Conservation (phyloP, 2,797 vertebrate genomes). For the Sebastes steindachneri region DNA sequence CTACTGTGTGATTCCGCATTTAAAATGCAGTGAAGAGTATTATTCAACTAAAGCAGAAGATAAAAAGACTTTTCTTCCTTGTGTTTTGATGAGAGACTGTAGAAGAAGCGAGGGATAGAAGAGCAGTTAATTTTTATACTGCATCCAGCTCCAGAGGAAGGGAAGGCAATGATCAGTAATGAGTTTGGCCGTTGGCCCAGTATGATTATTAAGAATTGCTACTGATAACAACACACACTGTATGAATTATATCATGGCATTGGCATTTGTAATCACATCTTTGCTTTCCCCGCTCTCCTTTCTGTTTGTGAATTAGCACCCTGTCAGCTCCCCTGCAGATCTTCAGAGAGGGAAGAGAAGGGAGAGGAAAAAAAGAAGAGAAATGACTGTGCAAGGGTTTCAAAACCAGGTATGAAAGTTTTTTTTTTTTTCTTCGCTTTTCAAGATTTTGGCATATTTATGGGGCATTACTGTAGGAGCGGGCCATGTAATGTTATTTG, state of each 20-base stretch:
- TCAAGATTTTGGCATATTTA: conserved; percentile 82
- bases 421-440: conserved; percentile 67
- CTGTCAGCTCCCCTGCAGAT: conserved; percentile 47
- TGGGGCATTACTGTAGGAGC: conserved; percentile 75
- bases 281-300: conserved; percentile 29
- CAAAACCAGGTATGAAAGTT: conserved; percentile 78
- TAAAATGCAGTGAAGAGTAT: conserved; percentile 53
- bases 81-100: conserved; percentile 43
- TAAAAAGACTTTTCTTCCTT: conserved; percentile 37
- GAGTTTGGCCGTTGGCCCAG: conserved; percentile 50
- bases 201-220: conserved; percentile 64
- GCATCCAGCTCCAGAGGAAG: conserved; percentile 28
- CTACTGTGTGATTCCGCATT: conserved; percentile 36
- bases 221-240: conserved; percentile 52
- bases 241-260: conserved; percentile 46
- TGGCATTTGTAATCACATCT: conserved; percentile 67
- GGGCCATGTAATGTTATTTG: conserved; percentile 81
- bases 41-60: conserved; percentile 44
- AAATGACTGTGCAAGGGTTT: conserved; percentile 63
- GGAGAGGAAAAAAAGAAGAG: conserved; percentile 36
- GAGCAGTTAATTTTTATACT: conserved; percentile 57
- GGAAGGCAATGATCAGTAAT: conserved; percentile 51
- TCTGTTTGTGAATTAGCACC: conserved; percentile 70
- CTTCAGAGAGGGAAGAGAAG: conserved; percentile 39
- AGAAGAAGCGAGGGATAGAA: conserved; percentile 49